Evolutionary conservation across 2,888 invertebrate species (phyloP), one percentile per base, ranked within the genome.

Genomic region (Colostygia pectinataria): DNA sequence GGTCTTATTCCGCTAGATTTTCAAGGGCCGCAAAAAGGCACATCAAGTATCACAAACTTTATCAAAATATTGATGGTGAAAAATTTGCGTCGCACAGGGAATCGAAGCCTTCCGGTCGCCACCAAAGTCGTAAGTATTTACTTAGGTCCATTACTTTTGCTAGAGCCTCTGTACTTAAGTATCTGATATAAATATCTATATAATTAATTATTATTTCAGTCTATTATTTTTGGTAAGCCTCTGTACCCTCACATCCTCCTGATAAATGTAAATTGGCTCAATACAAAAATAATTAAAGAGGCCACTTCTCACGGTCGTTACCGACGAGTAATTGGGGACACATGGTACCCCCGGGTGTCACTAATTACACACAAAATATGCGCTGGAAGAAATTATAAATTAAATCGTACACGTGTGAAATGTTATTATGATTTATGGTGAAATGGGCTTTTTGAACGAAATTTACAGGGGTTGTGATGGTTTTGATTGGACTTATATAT

Each of bases 281-380:
- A 46, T 38, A 33, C 52, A 38, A 55, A 57, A 53, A 46, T 48
- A 34, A 53, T 61, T 53, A 55, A 43, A 53, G 33, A 43, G 46
- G 12, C 51, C 5, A 66, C 61, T 73, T 79, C 77, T 74, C 81
- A 81, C 80, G 76, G 63, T 67, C 62, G 65, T 75, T 70, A 72
- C 40, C 63, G 74, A 49, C 42, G 77, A 79, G 69, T 80, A 81
- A 82, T 80, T 81, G 72, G 71, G 71, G 71, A 69, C 82, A 82
- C 61, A 79, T 82, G 80, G 46, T 53, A 54, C 62, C 58, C 63
- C 55, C 59, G 67, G 65, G 63, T 66, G 70, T 60, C 59, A 66
- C 71, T 78, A 80, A 83, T 82, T 80, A 81, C 70, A 55, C 61
- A 69, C 71, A 72, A 80, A 82, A 80, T 80, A 80, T 79, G 62